Evolutionary conservation across 2,113 vertebrate species (phyloP).

Genomic region (Heloderma charlesbogerti): DNA sequence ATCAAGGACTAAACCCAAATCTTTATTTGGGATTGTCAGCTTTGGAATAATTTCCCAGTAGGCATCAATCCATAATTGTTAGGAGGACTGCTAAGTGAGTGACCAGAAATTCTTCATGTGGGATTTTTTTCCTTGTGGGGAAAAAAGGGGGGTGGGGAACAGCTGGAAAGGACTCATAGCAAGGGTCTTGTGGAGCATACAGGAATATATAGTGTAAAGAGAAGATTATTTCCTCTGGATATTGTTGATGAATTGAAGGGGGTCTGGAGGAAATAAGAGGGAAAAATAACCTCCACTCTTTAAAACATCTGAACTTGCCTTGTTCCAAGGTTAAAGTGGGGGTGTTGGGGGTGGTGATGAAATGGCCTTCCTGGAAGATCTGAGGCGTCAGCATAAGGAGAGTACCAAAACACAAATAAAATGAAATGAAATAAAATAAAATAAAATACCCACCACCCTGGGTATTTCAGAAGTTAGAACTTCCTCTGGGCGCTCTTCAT

Average conservation of each 20-base stretch:
- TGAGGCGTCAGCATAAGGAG: background rate
- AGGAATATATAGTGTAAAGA: slow-evolving; percentile 67
- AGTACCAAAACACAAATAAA: slow-evolving; percentile 7
- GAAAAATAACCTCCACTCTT: slow-evolving; percentile 14
- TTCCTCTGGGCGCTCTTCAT: slow-evolving; percentile 49
- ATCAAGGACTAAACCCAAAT: slow-evolving; percentile 34
- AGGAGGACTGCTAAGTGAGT: slow-evolving; percentile 49
- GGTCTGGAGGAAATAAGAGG: slow-evolving; percentile 44
- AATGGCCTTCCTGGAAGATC: slow-evolving; percentile 20
- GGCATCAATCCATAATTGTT: slow-evolving; percentile 66
- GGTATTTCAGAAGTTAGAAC: slow-evolving; percentile 36
- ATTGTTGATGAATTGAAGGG: slow-evolving; percentile 61
- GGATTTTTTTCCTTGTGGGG: slow-evolving; percentile 49
- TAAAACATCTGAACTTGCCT: slow-evolving; percentile 42
- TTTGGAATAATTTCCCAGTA: slow-evolving; percentile 58
- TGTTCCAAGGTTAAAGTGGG: slow-evolving; percentile 47
- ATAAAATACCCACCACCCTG: too few species aligned
- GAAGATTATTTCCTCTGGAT: slow-evolving; percentile 71
- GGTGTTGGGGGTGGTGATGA: background rate
- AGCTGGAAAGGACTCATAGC: slow-evolving; percentile 71
- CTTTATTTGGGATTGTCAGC: slow-evolving; percentile 49
- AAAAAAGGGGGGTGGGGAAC: slow-evolving; percentile 63
- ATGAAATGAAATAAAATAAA: too few species aligned
- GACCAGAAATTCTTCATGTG: slow-evolving; percentile 59
- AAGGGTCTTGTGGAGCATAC: slow-evolving; percentile 51